Percentiles rank a stretch among this genome's conserved stretches.
Evolutionary conservation across 2,888 invertebrate genomes (phyloP).

Genomic region (Trichogramma dendrolimi): DNA sequence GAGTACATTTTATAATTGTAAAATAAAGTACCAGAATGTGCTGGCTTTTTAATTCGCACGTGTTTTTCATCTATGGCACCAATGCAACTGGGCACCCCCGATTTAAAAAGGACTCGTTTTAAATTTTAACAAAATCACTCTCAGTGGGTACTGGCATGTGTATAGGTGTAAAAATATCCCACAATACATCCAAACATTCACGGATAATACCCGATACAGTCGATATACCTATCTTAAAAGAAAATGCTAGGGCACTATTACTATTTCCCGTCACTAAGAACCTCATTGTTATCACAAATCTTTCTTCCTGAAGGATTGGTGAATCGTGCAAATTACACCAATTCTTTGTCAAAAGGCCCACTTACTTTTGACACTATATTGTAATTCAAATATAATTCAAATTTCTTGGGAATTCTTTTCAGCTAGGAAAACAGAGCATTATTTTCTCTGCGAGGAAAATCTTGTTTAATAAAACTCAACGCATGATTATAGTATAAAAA

Average conservation of each 20-base stretch:
- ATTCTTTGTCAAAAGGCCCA: not conserved
- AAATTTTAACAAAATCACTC: conserved; percentile 16
- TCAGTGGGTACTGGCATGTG: conserved; percentile 19
- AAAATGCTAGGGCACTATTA: conserved; percentile 2
- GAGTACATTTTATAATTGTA: conserved; percentile 9
- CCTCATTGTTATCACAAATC: not conserved
- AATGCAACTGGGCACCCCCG: conserved; percentile 9
- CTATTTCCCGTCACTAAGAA: conserved; percentile 14
- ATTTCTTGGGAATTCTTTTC: no score
- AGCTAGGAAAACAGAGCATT: no score
- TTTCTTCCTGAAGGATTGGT: not conserved
- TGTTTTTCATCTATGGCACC: conserved; percentile 9
- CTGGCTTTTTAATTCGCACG: not conserved
- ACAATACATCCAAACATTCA: conserved; percentile 5
- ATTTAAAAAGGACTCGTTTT: conserved; percentile 7
- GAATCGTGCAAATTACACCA: conserved; percentile 4
- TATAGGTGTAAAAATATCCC: conserved; percentile 6
- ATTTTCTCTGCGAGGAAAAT: no score
- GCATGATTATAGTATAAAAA: no score
- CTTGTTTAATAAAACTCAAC: no score
- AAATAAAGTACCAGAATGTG: not conserved
- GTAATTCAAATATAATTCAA: no score
- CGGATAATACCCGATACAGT: conserved; percentile 7
- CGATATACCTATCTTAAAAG: conserved; percentile 10
- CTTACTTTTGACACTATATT: not conserved